A percentile compares a stretch with the other conserved stretches of the same genome.
Evolutionary conservation across 2,888 invertebrate species (phyloP).

Genomic region (Sceliomorpha sp.): DNA sequence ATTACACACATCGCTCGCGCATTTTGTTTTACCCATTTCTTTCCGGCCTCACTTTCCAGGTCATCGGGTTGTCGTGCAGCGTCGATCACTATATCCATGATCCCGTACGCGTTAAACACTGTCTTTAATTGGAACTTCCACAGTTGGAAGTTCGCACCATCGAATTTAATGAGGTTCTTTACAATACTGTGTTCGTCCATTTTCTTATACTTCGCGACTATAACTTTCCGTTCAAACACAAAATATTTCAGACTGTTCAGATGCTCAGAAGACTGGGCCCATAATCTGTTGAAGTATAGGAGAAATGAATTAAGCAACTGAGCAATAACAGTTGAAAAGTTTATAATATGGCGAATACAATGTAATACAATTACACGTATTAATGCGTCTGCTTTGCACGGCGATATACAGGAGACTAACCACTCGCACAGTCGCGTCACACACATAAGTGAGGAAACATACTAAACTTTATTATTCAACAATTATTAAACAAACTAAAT

Average conservation of each 20-base stretch:
- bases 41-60: not conserved
- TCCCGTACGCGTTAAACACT: slow-evolving; percentile 18
- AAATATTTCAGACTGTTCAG: not conserved
- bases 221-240: not conserved
- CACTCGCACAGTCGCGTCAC: no score
- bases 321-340: no score
- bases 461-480: no score
- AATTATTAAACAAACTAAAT: no score
- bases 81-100: slow-evolving; percentile 27
- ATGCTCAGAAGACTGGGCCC: slow-evolving; percentile 1
- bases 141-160: slow-evolving; percentile 29
- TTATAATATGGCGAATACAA: no score
- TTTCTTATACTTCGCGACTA: not conserved
- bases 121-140: slow-evolving; percentile 39
- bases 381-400: no score
- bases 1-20: slow-evolving; percentile 48
- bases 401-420: no score
- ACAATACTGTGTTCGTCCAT: not conserved
- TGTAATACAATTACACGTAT: no score
- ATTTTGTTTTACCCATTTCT: slow-evolving; percentile 39
- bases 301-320: no score
- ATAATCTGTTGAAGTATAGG: not conserved
- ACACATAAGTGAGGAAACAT: no score
- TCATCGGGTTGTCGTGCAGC: not conserved
- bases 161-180: slow-evolving; percentile 16